A percentile compares a stretch with the other conserved stretches of the same genome.
These are phyloP conservation scores for Octodon degus DNA, from an alignment of 2,113 vertebrate genomes.

Conservation along the genomic window DNA sequence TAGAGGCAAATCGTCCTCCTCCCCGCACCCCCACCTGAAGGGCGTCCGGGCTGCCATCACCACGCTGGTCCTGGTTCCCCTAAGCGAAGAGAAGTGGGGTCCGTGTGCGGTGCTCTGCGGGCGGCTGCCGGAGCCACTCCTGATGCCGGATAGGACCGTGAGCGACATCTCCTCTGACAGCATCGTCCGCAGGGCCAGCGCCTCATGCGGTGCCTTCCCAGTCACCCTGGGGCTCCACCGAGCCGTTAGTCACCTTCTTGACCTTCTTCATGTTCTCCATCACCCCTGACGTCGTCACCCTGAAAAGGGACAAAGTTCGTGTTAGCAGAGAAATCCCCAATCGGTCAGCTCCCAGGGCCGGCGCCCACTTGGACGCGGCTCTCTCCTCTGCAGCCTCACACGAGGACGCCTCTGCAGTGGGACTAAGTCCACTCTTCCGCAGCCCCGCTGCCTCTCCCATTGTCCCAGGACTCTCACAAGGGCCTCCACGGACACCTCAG, in stretches of 20 bases:
- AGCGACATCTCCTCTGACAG: conserved; percentile 77
- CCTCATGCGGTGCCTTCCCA: conserved; percentile 84
- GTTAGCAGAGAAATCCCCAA: neutral
- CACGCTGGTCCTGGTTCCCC: conserved; percentile 68
- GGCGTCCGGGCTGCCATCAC: conserved; percentile 66
- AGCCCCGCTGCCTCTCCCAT: neutral
- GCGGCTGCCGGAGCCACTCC: conserved; percentile 61
- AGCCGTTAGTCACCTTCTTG: conserved; percentile 88
- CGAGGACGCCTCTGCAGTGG: no score
- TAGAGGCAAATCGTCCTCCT: conserved; percentile 55
- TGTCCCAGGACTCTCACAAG: neutral
- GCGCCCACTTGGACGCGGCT: no score
- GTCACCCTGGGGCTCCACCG: conserved; percentile 82
- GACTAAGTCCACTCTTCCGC: no score
- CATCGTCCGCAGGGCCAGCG: neutral
- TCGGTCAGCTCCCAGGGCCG: no score
- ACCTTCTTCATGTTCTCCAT: conserved; percentile 90
- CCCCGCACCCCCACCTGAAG: conserved; percentile 63
- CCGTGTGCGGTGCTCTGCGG: conserved; percentile 64
- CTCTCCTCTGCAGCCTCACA: no score
- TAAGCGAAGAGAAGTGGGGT: conserved; percentile 56
- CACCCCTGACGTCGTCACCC: conserved; percentile 87
- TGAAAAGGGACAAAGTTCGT: conserved; percentile 35
- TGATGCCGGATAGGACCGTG: conserved; percentile 73
- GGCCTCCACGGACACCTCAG: neutral